Percentiles rank a stretch among this genome's conserved stretches.
These are phyloP conservation scores for Podarcis siculus DNA, from an alignment of 2,797 vertebrate genomes.

Conservation along the genomic window DNA sequence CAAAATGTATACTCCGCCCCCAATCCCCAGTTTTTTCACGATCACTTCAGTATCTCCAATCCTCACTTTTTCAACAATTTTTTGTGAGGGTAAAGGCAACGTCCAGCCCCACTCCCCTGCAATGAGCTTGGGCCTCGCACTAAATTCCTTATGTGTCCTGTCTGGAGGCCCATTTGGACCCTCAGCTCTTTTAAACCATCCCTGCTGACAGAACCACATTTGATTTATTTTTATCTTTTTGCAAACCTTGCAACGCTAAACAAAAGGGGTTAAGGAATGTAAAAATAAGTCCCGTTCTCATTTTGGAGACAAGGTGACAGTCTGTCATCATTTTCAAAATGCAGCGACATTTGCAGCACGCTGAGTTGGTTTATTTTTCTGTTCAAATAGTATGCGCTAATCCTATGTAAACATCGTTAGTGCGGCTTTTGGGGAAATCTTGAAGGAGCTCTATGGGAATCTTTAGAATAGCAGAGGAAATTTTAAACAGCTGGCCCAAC, in stretches of 20 bases:
- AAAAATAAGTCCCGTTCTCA: not conserved
- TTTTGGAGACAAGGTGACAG: not conserved
- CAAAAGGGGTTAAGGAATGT: not conserved
- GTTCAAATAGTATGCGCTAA: not conserved
- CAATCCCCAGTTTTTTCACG: not conserved
- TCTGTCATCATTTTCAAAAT: not conserved
- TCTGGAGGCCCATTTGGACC: not conserved
- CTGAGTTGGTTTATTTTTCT: not conserved
- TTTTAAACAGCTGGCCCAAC: slow-evolving; percentile 17
- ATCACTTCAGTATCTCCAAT: too few relatives aligned
- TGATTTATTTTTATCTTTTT: not conserved
- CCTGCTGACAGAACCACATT: not conserved
- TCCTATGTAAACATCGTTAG: slow-evolving; percentile 6
- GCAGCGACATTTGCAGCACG: not conserved
- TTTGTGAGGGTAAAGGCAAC: not conserved
- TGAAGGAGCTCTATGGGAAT: slow-evolving; percentile 4
- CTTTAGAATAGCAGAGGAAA: not conserved
- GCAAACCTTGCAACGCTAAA: not conserved
- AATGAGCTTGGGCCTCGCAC: not conserved
- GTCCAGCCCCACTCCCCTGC: not conserved
- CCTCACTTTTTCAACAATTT: not conserved
- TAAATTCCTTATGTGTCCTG: not conserved
- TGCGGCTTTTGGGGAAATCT: not conserved
- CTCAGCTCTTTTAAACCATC: not conserved
- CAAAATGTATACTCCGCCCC: too few relatives aligned